Evolutionary conservation across 2,797 vertebrate species (phyloP).

Genomic region (Cossypha dichroa): DNA sequence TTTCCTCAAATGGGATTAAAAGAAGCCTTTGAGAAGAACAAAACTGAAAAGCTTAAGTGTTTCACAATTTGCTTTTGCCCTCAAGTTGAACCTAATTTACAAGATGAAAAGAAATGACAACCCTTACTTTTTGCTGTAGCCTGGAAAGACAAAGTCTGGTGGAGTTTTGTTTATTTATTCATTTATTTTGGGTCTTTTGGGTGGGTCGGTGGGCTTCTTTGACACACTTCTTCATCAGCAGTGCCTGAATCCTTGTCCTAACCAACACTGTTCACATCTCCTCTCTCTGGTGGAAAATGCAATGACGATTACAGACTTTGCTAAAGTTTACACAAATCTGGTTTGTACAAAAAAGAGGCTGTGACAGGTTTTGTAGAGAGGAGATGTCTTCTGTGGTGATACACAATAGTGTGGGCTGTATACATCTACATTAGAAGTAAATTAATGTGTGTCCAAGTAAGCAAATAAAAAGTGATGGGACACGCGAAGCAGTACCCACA

Average conservation of each 20-base stretch:
- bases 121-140: neutral
- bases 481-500: neutral
- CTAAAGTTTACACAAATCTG: neutral
- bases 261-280: neutral
- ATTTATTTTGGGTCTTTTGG: neutral
- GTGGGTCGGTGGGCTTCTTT: rapidly evolving
- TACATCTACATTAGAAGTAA: neutral
- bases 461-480: neutral
- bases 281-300: neutral
- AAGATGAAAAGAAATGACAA: neutral
- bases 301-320: neutral
- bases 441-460: neutral
- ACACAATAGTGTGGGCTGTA: rapidly evolving
- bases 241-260: neutral
- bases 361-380: neutral
- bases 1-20: neutral
- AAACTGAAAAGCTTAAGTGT: neutral
- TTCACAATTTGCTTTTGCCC: neutral
- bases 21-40: neutral
- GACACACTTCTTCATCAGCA: neutral
- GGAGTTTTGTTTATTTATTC: neutral
- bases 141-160: neutral
- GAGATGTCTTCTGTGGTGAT: neutral
- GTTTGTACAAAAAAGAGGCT: neutral
- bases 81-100: neutral